Percentiles rank a stretch among this genome's conserved stretches.
phyloP scores from a whole-genome alignment of 2,888 invertebrate genomes.

The Trissolcus japonicus region DNA sequence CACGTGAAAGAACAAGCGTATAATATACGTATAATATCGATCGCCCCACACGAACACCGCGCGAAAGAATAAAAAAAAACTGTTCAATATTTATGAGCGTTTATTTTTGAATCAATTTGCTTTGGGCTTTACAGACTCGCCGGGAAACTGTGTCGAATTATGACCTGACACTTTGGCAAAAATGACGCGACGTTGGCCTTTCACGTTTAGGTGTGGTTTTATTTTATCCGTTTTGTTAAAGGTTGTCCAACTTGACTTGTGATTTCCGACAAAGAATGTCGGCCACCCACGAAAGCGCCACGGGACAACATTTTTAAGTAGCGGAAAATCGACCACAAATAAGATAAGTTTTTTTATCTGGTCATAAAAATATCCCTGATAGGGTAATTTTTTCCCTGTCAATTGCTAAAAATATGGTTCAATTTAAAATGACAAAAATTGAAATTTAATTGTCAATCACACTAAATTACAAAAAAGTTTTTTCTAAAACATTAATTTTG shows the following conservation, averaged over 20 bases:
- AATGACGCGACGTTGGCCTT: too few relatives aligned
- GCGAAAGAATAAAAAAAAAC: constrained; percentile 15
- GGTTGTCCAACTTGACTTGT: not conserved
- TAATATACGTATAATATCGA: constrained; percentile 25
- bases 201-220: not conserved
- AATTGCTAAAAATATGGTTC: too few relatives aligned
- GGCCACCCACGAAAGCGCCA: too few relatives aligned
- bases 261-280: not conserved
- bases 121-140: constrained; percentile 2
- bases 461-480: too few relatives aligned
- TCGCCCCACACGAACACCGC: not conserved
- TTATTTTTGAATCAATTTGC: constrained; percentile 44
- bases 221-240: not conserved
- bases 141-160: not conserved
- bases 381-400: too few relatives aligned
- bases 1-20: constrained; percentile 19
- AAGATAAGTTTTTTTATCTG: too few relatives aligned
- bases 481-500: too few relatives aligned
- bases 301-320: too few relatives aligned
- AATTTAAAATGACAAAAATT: too few relatives aligned
- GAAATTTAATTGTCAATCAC: too few relatives aligned
- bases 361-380: too few relatives aligned
- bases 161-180: not conserved
- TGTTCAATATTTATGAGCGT: constrained; percentile 41
- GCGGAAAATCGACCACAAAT: too few relatives aligned